Evolutionary conservation across 2,888 invertebrate species (phyloP).

Genomic region (Aphodius sticticus): DNA sequence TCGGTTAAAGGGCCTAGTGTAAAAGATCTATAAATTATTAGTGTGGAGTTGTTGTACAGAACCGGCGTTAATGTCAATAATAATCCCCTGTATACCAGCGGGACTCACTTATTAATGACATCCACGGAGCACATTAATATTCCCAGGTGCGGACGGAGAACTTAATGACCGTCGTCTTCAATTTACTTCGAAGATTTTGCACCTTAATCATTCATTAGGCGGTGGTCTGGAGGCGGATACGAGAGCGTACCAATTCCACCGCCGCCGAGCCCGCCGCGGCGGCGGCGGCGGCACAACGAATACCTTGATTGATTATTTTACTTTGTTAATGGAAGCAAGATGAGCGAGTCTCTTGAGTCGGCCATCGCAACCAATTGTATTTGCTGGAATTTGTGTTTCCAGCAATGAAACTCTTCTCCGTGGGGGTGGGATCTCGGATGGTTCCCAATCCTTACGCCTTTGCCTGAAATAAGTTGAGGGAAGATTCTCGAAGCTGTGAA

Average conservation of each 20-base stretch:
- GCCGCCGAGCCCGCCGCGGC: neutral
- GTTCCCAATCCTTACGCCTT: too few species aligned
- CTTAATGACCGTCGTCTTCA: slow-evolving; percentile 4
- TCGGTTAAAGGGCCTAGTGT: neutral
- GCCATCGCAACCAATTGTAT: neutral
- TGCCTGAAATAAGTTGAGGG: too few species aligned
- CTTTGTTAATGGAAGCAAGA: neutral
- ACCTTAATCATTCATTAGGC: slow-evolving; percentile 4
- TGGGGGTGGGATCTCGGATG: too few species aligned
- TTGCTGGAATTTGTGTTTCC: neutral
- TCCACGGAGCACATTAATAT: neutral
- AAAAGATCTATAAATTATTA: neutral
- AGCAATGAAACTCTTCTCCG: neutral
- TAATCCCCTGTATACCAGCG: neutral
- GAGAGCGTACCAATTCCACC: neutral
- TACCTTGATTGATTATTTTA: neutral
- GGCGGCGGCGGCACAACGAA: neutral
- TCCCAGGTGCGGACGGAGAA: neutral
- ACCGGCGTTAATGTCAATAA: neutral
- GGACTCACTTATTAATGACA: neutral
- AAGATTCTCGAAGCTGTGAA: too few species aligned
- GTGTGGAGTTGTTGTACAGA: neutral
- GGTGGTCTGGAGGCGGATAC: neutral
- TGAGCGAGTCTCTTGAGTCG: neutral
- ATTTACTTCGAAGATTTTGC: neutral